Percentiles rank a stretch among this genome's conserved stretches.
phyloP scores from a whole-genome alignment of 2,888 invertebrate species.

The Coelinius sp. region DNA sequence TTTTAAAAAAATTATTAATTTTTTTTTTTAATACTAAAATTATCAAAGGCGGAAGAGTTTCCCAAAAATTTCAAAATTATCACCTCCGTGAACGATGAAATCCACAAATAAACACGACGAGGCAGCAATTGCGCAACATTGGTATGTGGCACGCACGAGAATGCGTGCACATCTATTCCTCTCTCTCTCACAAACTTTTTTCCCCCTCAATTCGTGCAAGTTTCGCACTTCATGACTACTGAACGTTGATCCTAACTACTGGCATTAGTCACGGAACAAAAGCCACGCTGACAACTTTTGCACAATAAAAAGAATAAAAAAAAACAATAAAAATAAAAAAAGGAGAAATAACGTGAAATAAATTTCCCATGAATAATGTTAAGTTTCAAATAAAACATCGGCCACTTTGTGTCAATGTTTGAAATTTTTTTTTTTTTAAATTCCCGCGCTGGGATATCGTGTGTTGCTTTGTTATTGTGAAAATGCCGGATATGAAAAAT shows the following conservation, averaged over 20 bases:
- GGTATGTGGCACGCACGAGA: slow-evolving; percentile 53
- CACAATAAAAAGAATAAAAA: slow-evolving; percentile 3
- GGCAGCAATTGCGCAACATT: slow-evolving; percentile 44
- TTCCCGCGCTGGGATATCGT: neutral
- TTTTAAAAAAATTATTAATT: no score
- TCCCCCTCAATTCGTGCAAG: slow-evolving; percentile 13
- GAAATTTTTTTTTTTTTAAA: neutral
- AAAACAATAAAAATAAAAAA: slow-evolving; percentile 8
- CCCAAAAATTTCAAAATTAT: neutral
- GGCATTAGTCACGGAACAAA: slow-evolving; percentile 28
- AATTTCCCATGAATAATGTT: slow-evolving; percentile 11
- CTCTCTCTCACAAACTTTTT: slow-evolving; percentile 22
- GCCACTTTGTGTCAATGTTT: neutral
- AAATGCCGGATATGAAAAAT: slow-evolving; percentile 34
- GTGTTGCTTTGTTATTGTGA: neutral
- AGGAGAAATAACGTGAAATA: neutral
- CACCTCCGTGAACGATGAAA: neutral
- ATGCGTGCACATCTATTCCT: slow-evolving; percentile 51
- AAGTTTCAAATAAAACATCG: neutral
- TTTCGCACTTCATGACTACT: neutral
- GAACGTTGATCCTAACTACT: slow-evolving; percentile 21
- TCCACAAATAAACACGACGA: slow-evolving; percentile 47
- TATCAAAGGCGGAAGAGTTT: slow-evolving; percentile 17
- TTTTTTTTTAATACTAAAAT: neutral
- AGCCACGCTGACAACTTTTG: slow-evolving; percentile 26